Percentiles rank a stretch among this genome's conserved stretches.
Evolutionary conservation across 2,797 vertebrate species (phyloP).

Genomic region (Typhlichthys subterraneus): DNA sequence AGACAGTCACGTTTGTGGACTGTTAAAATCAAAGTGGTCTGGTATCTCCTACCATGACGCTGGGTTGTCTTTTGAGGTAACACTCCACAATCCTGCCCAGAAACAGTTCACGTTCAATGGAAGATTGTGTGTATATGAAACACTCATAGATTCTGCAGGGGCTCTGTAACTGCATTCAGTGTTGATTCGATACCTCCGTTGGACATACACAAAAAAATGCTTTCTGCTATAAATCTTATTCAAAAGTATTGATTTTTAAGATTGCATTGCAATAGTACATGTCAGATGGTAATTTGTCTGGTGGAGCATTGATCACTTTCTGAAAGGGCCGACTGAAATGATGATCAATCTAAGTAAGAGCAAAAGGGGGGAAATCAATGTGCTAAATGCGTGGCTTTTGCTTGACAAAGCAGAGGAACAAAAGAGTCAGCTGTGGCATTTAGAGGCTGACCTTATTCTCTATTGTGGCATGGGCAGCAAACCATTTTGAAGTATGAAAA

Average conservation of each 20-base stretch:
- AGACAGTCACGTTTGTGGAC: slow-evolving; percentile 29
- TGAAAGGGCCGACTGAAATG: slow-evolving; percentile 40
- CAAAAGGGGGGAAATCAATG: slow-evolving; percentile 54
- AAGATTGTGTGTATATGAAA: slow-evolving; percentile 4
- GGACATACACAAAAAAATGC: slow-evolving; percentile 27
- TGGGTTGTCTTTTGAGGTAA: background rate
- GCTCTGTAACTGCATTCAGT: background rate
- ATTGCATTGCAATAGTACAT: background rate
- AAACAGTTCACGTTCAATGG: too few relatives aligned
- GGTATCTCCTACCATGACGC: slow-evolving; percentile 10
- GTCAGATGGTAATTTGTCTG: slow-evolving; percentile 45
- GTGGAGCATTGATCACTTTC: slow-evolving; percentile 51
- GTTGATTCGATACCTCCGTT: slow-evolving; percentile 4
- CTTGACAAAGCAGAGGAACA: slow-evolving; percentile 52
- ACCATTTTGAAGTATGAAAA: slow-evolving; percentile 18
- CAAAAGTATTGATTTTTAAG: slow-evolving; percentile 31
- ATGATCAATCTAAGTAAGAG: slow-evolving; percentile 48
- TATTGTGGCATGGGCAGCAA: slow-evolving; percentile 30
- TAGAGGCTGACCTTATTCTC: slow-evolving; percentile 48
- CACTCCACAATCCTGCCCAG: slow-evolving; percentile 5
- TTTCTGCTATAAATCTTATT: slow-evolving; percentile 29
- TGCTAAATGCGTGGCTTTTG: slow-evolving; percentile 46
- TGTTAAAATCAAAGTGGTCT: slow-evolving; percentile 15
- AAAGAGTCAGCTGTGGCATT: slow-evolving; percentile 53
- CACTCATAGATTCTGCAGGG: background rate